Base-by-base conservation (phyloP, 2,888 invertebrate genomes). In the Harpalus rubripes region DNA sequence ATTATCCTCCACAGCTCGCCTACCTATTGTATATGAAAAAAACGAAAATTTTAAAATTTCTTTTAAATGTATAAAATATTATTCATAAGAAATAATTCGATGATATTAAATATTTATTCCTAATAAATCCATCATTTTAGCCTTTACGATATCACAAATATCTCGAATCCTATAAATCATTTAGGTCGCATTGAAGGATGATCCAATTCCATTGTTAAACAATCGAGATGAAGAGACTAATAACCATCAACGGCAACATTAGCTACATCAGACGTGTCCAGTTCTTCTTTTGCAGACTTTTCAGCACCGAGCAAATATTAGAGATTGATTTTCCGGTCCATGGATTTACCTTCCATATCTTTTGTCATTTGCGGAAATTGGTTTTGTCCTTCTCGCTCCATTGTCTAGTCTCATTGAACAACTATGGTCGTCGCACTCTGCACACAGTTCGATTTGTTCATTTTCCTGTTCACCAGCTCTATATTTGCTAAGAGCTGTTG, bases 321-420 rank as follows among this genome's bases (percentile, higher is more conserved):
- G 56, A 79, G 84, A 84, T 84, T 84, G 84, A 84, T 84, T 78
- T 84, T 84, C 79, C 84, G 84, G 65, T 84, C 59, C 79, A 84
- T 78, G 39, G 78, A 79, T 84, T 84, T 79, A 78, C 84, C 79
- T 78, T 79, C 84, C 32, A 79, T 84, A 84, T 84, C 65, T 84
- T 84, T 79, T 79, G 79, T 84, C 78, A 84, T 84, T 79, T 84
- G 79, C 84, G 84, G 84, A 84, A 84, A 84, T 84, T 84, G 84
- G 79, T 65, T 84, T 84, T 52, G 74, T 61, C 83, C 59, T 59
- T 76, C 63, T 61, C 76, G 61, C n/a, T 76, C 15, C 61, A 58
- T 52, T 76, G 74, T 83, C 41, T 74, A 44, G 44, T 16, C 15
- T 18, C 44, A 44, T 41, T 44, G 16, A 18, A 7, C 15, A 68